These are phyloP conservation scores for Enteromius fasciolatus DNA, from an alignment of 2,797 vertebrate species.

Conservation along the genomic window DNA sequence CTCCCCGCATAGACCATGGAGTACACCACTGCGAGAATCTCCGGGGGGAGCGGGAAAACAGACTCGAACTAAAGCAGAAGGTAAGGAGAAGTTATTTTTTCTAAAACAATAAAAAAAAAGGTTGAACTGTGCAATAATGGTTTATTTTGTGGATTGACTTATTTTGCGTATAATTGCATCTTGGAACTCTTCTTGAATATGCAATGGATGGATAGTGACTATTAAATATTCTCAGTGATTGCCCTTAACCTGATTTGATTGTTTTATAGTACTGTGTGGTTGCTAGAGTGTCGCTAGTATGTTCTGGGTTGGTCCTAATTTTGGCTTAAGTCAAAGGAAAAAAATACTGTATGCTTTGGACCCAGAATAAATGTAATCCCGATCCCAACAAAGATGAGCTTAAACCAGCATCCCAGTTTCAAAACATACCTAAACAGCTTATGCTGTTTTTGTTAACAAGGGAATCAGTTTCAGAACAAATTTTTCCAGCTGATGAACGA, in stretches of 20 bases:
- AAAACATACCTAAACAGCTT: too few relatives aligned
- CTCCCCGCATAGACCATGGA: conserved; percentile 34
- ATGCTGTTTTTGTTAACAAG: too few relatives aligned
- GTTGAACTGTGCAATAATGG: neutral
- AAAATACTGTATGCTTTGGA: neutral
- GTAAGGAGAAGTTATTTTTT: conserved; percentile 55
- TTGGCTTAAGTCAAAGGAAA: neutral
- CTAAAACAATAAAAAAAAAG: neutral
- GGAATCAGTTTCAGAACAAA: too few relatives aligned
- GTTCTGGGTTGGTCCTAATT: neutral
- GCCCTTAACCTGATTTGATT: neutral
- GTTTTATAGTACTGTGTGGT: neutral
- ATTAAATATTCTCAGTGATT: neutral
- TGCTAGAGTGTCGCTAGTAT: neutral
- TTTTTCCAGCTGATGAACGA: too few relatives aligned
- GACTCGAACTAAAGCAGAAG: conserved; percentile 70
- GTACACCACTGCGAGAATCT: conserved; percentile 58
- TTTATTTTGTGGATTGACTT: neutral
- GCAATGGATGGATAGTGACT: neutral
- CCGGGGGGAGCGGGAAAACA: conserved; percentile 61
- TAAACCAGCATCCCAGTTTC: too few relatives aligned
- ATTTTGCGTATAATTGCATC: conserved; percentile 31
- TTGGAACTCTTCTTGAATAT: neutral
- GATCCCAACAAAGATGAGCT: neutral
- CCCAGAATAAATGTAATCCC: neutral